Evolutionary conservation across 1,140 invertebrate genomes (phyloP).

Genomic region (Drosophila equinoxialis): DNA sequence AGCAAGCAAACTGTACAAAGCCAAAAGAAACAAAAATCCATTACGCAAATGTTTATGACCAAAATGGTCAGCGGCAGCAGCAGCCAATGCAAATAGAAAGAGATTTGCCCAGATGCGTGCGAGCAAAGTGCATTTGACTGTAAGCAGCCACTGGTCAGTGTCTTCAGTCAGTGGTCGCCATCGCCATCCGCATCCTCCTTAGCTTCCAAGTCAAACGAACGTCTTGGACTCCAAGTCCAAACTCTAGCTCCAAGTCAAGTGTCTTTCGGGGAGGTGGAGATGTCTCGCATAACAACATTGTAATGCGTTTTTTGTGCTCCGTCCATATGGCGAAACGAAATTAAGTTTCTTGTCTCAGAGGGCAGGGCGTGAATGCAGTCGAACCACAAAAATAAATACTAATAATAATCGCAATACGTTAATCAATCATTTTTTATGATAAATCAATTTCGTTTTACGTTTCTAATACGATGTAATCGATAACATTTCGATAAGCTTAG

Average conservation of each 20-base stretch:
- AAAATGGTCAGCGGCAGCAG: slow-evolving; percentile 69
- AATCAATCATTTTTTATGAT: background rate
- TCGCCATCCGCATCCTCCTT: slow-evolving; percentile 1
- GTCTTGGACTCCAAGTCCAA: slow-evolving; percentile 15
- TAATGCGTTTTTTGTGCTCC: slow-evolving; percentile 61
- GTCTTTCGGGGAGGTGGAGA: slow-evolving; percentile 29
- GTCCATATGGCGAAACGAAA: slow-evolving; percentile 10
- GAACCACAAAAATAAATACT: background rate
- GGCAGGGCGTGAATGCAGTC: slow-evolving; percentile 2
- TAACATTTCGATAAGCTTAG: too few relatives aligned
- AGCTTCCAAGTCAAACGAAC: background rate
- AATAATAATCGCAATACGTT: background rate
- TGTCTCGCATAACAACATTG: slow-evolving; percentile 66
- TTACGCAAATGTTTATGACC: slow-evolving; percentile 82
- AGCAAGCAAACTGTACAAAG: slow-evolving; percentile 40
- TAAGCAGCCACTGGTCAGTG: slow-evolving; percentile 47
- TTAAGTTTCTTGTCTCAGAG: background rate
- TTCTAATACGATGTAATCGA: too few relatives aligned
- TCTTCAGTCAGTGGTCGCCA: slow-evolving; percentile 1
- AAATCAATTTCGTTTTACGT: slow-evolving; percentile 39
- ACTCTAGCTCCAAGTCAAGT: slow-evolving; percentile 34
- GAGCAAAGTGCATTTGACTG: slow-evolving; percentile 60
- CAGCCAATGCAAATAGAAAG: slow-evolving; percentile 76
- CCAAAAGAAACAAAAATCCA: slow-evolving; percentile 73
- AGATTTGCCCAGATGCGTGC: slow-evolving; percentile 71